phyloP scores from a whole-genome alignment of 2,113 vertebrate genomes.

The Catharus bicknelli region DNA sequence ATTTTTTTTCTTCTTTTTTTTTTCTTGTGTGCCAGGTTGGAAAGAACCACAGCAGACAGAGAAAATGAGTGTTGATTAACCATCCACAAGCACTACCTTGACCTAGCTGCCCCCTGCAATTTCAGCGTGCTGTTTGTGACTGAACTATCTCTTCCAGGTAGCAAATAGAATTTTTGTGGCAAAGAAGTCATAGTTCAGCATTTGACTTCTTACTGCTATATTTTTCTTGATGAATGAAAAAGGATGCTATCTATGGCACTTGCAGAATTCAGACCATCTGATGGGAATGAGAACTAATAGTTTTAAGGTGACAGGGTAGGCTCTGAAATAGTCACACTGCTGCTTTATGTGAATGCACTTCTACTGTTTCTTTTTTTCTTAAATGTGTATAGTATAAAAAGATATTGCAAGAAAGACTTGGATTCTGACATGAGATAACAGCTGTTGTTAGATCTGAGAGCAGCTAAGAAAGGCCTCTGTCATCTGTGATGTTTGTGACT shows the following conservation, averaged over 20 bases:
- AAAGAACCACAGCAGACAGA: background rate
- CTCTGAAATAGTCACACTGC: background rate
- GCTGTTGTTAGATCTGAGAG: background rate
- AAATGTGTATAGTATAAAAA: background rate
- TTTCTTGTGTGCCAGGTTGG: background rate
- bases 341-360: background rate
- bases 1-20: no score
- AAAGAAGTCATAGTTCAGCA: background rate
- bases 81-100: background rate
- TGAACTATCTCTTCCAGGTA: background rate
- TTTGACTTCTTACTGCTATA: background rate
- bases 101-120: background rate
- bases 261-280: background rate
- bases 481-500: background rate
- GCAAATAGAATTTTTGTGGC: background rate
- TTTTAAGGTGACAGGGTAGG: background rate
- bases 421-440: background rate
- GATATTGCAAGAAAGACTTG: background rate
- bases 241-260: background rate
- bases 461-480: background rate
- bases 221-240: background rate
- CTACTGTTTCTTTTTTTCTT: background rate
- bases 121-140: background rate
- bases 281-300: background rate
- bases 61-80: background rate